phyloP scores from a whole-genome alignment of 2,797 vertebrate species.

The Salmo trutta region DNA sequence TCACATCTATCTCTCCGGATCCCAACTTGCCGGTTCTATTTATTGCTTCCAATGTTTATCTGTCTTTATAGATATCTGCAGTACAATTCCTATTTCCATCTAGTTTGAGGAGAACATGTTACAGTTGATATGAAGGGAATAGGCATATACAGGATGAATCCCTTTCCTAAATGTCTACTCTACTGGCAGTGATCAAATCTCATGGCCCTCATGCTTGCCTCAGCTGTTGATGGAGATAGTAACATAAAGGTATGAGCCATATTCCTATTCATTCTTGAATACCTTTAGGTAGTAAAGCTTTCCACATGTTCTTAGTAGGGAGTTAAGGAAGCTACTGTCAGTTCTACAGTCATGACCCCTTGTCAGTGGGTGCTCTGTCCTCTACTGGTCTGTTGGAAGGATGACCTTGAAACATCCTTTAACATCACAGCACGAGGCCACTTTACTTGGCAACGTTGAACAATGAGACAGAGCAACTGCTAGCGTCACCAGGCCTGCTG shows the following conservation, averaged over 20 bases:
- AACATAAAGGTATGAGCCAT: background rate
- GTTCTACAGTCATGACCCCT: background rate
- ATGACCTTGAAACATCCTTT: conserved; percentile 81
- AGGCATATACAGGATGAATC: conserved; percentile 19
- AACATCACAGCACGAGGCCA: conserved; percentile 65
- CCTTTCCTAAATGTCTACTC: conserved; percentile 25
- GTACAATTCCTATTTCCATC: background rate
- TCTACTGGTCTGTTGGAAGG: conserved; percentile 32
- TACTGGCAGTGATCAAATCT: background rate
- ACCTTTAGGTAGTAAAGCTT: background rate
- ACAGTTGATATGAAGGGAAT: too few relatives aligned
- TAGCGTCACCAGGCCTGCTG: conserved; percentile 45
- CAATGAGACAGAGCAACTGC: conserved; percentile 41
- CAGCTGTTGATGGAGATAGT: background rate
- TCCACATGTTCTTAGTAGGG: background rate
- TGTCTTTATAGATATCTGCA: conserved; percentile 45
- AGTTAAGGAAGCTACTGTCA: background rate
- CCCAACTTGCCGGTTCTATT: conserved; percentile 45
- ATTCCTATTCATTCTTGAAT: background rate
- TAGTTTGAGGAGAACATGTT: too few relatives aligned
- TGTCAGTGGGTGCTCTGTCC: background rate
- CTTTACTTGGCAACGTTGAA: conserved; percentile 67
- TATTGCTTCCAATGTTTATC: conserved; percentile 44
- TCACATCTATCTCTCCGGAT: background rate
- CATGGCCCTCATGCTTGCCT: background rate